Evolutionary conservation across 92 coral and sea anemone genomes (phyloP).

Genomic region (Diadumene lineata): DNA sequence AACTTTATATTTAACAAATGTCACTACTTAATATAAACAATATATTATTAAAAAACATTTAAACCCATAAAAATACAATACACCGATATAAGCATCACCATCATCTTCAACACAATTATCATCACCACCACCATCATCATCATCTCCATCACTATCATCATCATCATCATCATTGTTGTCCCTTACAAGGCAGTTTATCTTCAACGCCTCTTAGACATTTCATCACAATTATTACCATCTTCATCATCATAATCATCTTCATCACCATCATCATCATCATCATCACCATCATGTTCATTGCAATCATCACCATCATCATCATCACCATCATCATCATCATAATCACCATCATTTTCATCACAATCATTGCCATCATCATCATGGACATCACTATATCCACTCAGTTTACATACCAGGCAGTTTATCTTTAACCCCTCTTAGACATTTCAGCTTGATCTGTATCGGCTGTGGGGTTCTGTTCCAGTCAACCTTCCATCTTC

Average conservation of each 20-base stretch:
- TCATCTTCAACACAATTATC: not conserved
- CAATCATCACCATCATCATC: not conserved
- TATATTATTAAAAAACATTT: not conserved
- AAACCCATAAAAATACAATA: not conserved
- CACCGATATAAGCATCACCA: not conserved
- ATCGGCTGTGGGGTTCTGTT: constrained; percentile 98
- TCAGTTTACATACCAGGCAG: constrained; percentile 72
- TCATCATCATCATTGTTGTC: not conserved
- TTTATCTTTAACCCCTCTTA: constrained; percentile 95
- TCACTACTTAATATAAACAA: too few species aligned
- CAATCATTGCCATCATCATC: not conserved
- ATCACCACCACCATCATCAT: not conserved
- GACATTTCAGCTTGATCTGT: constrained; percentile 90
- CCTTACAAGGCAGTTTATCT: not conserved
- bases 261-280: not conserved
- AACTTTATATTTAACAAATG: too few species aligned
- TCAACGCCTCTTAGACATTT: not conserved
- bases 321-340: not conserved
- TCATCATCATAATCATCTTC: constrained; percentile 9
- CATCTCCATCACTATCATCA: not conserved
- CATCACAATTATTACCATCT: not conserved
- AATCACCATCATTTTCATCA: not conserved
- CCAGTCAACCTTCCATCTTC: constrained; percentile 99
- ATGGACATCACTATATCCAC: not conserved
- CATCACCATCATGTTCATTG: constrained; percentile 2